Evolutionary conservation across 2,888 invertebrate genomes (phyloP).

Genomic region (Arctia plantaginis): DNA sequence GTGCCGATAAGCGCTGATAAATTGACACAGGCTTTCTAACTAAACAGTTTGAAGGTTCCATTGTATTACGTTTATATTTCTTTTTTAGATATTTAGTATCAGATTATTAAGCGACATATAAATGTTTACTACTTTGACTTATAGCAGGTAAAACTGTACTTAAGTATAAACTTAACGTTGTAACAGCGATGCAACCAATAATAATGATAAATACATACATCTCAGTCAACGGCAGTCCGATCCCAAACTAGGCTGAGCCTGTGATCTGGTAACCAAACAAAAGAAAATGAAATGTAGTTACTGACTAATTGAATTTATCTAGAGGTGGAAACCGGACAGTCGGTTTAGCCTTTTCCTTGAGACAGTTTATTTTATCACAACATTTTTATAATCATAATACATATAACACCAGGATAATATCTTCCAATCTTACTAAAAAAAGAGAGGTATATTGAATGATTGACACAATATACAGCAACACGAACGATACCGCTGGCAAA

Average conservation of each 20-base stretch:
- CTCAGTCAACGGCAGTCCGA: too few relatives aligned
- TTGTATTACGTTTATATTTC: not conserved
- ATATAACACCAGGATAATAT: too few relatives aligned
- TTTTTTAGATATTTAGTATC: not conserved
- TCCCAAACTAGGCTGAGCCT: too few relatives aligned
- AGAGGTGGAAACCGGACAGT: not conserved
- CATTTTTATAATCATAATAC: too few relatives aligned
- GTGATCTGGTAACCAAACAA: too few relatives aligned
- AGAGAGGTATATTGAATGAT: not conserved
- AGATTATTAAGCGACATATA: not conserved
- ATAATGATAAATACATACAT: too few relatives aligned
- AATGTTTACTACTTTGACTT: not conserved
- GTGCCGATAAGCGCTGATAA: not conserved
- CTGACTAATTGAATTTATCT: not conserved
- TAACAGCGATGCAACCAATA: not conserved
- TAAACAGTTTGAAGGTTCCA: not conserved
- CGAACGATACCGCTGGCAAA: not conserved
- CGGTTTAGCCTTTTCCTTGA: conserved; percentile 3
- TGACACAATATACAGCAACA: not conserved
- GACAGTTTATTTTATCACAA: too few relatives aligned
- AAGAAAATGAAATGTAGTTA: too few relatives aligned
- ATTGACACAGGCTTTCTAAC: not conserved
- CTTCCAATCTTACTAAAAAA: too few relatives aligned
- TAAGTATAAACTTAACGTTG: not conserved
- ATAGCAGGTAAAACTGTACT: not conserved